phyloP scores from a whole-genome alignment of 2,888 invertebrate species.

The Perizoma affinitatum region DNA sequence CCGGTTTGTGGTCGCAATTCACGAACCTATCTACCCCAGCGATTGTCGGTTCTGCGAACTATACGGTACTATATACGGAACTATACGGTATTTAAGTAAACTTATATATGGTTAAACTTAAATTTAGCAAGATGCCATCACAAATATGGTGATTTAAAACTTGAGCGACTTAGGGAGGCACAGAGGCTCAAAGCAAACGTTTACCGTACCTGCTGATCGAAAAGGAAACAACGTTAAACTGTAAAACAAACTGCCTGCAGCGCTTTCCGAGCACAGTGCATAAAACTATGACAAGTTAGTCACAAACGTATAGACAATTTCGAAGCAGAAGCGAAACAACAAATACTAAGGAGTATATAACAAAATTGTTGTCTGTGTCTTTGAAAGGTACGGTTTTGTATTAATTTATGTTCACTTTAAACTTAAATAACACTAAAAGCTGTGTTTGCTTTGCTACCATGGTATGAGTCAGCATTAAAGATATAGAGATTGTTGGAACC shows the following conservation, averaged over 20 bases:
- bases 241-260: slow-evolving; percentile 70
- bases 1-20: no score
- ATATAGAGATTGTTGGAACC: not conserved
- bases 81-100: not conserved
- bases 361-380: slow-evolving; percentile 28
- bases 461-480: no score
- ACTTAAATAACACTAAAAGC: slow-evolving; percentile 3
- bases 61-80: no score
- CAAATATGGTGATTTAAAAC: slow-evolving; percentile 50
- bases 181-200: slow-evolving; percentile 63
- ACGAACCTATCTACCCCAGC: no score
- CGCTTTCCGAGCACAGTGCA: slow-evolving; percentile 53
- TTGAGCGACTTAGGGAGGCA: slow-evolving; percentile 49
- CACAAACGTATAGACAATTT: slow-evolving; percentile 47
- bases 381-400: slow-evolving; percentile 14
- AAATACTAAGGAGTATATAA: slow-evolving; percentile 28
- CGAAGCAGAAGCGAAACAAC: slow-evolving; percentile 41
- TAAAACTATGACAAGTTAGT: slow-evolving; percentile 45
- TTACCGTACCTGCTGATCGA: slow-evolving; percentile 64
- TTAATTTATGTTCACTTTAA: slow-evolving; percentile 18
- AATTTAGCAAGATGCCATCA: slow-evolving; percentile 43
- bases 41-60: no score
- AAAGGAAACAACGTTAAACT: slow-evolving; percentile 78
- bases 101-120: slow-evolving; percentile 5
- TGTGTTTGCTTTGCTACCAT: no score